These are phyloP conservation scores for Cheilosia impressa DNA, from an alignment of 2,888 invertebrate species.

Conservation along the genomic window DNA sequence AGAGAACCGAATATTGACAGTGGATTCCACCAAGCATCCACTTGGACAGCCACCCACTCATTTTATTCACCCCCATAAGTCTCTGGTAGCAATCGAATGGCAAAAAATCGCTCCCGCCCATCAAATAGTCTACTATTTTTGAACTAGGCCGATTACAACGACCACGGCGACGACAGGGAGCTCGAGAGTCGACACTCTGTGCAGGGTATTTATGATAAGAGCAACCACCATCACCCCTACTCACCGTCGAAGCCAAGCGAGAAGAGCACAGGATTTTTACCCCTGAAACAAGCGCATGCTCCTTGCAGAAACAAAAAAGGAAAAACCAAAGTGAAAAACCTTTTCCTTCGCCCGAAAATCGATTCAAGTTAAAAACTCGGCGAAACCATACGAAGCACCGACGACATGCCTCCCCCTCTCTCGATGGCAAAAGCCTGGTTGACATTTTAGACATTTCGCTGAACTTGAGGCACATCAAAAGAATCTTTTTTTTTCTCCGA, in stretches of 20 bases:
- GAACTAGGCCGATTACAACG: slow-evolving; percentile 73
- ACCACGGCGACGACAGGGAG: slow-evolving; percentile 22
- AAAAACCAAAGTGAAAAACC: not conserved
- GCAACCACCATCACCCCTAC: not conserved
- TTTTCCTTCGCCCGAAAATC: slow-evolving; percentile 70
- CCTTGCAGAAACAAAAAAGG: not conserved
- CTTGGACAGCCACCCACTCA: slow-evolving; percentile 40
- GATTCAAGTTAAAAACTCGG: slow-evolving; percentile 72
- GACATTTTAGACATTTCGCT: slow-evolving; percentile 74
- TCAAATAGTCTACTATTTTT: slow-evolving; percentile 75
- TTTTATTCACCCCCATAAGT: slow-evolving; percentile 39
- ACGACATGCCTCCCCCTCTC: slow-evolving; percentile 54
- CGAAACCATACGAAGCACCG: slow-evolving; percentile 64
- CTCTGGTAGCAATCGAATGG: slow-evolving; percentile 34
- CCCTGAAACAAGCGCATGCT: slow-evolving; percentile 53
- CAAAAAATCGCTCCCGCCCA: slow-evolving; percentile 51
- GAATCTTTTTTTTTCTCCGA: slow-evolving; percentile 58
- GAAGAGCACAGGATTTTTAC: slow-evolving; percentile 44
- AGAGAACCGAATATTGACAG: slow-evolving; percentile 45
- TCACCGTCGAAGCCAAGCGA: slow-evolving; percentile 12
- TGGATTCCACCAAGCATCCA: slow-evolving; percentile 48
- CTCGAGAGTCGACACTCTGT: slow-evolving; percentile 15
- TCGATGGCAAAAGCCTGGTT: slow-evolving; percentile 56
- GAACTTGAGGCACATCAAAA: slow-evolving; percentile 68
- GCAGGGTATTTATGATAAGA: slow-evolving; percentile 31